phyloP scores from a whole-genome alignment of 2,113 vertebrate genomes.

The Sigmodon hispidus region DNA sequence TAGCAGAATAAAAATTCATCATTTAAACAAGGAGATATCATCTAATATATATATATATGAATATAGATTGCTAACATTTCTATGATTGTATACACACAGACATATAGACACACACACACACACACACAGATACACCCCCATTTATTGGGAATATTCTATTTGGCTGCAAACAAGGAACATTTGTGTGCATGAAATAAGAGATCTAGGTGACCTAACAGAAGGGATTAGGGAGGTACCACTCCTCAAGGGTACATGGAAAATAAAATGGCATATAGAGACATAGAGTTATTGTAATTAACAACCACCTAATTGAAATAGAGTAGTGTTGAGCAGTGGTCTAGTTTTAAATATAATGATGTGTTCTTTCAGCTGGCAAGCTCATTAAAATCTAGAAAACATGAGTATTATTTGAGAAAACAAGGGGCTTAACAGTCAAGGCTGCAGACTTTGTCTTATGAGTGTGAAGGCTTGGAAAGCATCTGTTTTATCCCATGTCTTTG shows the following conservation, averaged over 20 bases:
- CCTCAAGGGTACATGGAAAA: background rate
- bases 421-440: background rate
- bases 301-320: background rate
- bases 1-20: constrained; percentile 10
- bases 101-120: background rate
- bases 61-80: background rate
- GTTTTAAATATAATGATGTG: background rate
- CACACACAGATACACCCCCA: background rate
- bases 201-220: background rate
- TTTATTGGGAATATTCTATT: background rate
- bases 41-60: background rate
- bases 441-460: background rate
- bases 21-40: background rate
- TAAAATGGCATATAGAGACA: background rate
- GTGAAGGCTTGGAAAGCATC: background rate
- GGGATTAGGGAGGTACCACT: background rate
- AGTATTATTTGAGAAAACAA: constrained; percentile 32
- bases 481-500: background rate
- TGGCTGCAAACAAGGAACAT: background rate
- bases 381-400: constrained; percentile 14
- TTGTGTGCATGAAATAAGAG: background rate
- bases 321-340: background rate
- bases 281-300: background rate
- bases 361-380: background rate
- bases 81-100: background rate